A percentile compares a stretch with the other conserved stretches of the same genome.
phyloP scores from a whole-genome alignment of 1,140 invertebrate genomes.

The Eurosta solidaginis region DNA sequence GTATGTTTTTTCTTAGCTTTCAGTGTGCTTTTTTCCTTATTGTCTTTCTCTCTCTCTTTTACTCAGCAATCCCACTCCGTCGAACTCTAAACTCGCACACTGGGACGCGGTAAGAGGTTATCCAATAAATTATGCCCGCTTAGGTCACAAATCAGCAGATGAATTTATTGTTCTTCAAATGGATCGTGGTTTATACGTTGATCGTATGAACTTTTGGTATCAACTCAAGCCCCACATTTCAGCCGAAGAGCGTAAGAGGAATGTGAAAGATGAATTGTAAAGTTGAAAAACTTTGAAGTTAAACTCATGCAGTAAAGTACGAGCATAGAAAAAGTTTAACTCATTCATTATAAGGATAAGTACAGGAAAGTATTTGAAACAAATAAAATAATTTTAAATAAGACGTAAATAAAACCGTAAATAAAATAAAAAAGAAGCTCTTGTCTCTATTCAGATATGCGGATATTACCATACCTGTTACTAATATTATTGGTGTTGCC shows the following conservation, averaged over 20 bases:
- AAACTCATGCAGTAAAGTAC: too few relatives aligned
- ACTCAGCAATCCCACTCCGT: conserved; percentile 63
- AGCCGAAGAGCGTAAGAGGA: conserved; percentile 33
- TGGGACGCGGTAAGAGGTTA: conserved; percentile 61
- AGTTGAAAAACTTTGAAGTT: neutral
- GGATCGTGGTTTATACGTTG: conserved; percentile 45
- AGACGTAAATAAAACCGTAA: too few relatives aligned
- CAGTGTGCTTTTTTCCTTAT: neutral
- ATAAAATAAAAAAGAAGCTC: too few relatives aligned
- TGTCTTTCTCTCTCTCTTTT: neutral
- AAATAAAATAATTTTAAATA: too few relatives aligned
- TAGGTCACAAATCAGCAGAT: conserved; percentile 54
- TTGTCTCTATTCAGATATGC: too few relatives aligned
- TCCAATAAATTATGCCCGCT: conserved; percentile 59
- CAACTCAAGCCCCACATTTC: conserved; percentile 46
- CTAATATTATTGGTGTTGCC: too few relatives aligned
- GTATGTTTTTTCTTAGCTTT: conserved; percentile 58
- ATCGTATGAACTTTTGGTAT: conserved; percentile 49
- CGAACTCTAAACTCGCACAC: conserved; percentile 46
- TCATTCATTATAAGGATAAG: too few relatives aligned
- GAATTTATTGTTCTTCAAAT: conserved; percentile 36
- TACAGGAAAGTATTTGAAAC: too few relatives aligned
- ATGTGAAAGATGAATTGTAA: conserved; percentile 38
- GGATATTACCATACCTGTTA: too few relatives aligned
- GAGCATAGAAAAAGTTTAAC: too few relatives aligned